phyloP scores from a whole-genome alignment of 2,797 vertebrate genomes.

The Pseudocheirus occidentalis region DNA sequence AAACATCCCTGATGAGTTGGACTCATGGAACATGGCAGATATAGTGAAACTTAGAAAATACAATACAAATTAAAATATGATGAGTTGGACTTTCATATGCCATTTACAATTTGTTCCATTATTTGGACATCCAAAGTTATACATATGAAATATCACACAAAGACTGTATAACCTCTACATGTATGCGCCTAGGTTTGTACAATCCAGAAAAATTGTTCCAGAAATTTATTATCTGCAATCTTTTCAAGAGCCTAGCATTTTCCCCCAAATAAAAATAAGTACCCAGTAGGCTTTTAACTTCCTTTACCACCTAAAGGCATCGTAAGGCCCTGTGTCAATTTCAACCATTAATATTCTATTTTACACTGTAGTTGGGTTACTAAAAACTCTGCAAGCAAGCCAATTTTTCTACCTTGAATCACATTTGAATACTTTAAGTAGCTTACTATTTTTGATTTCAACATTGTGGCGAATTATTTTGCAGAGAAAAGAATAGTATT shows the following conservation, averaged over 20 bases:
- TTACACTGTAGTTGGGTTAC: background rate
- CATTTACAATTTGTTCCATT: background rate
- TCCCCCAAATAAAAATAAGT: slow-evolving; percentile 3
- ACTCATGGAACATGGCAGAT: background rate
- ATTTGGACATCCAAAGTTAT: slow-evolving; percentile 19
- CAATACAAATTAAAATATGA: background rate
- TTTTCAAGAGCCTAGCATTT: slow-evolving; percentile 28
- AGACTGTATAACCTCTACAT: slow-evolving; percentile 17
- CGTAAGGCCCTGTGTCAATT: background rate
- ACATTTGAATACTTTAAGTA: background rate
- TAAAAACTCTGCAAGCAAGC: background rate
- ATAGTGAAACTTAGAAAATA: slow-evolving; percentile 26
- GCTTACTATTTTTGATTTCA: slow-evolving; percentile 21
- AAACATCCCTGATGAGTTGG: slow-evolving; percentile 32
- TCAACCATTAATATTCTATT: background rate
- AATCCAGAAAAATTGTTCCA: slow-evolving; percentile 20
- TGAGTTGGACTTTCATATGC: slow-evolving; percentile 28
- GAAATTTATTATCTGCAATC: background rate
- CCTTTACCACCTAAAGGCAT: slow-evolving; percentile 1
- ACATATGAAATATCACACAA: slow-evolving; percentile 18
- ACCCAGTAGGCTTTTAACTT: slow-evolving; percentile 28
- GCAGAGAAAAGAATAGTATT: slow-evolving; percentile 14
- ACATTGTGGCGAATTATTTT: background rate
- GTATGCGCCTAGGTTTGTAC: slow-evolving; percentile 16
- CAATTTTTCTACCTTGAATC: background rate